Base-by-base conservation (phyloP, 2,113 vertebrate genomes). In the Chloropsis cyanopogon region DNA sequence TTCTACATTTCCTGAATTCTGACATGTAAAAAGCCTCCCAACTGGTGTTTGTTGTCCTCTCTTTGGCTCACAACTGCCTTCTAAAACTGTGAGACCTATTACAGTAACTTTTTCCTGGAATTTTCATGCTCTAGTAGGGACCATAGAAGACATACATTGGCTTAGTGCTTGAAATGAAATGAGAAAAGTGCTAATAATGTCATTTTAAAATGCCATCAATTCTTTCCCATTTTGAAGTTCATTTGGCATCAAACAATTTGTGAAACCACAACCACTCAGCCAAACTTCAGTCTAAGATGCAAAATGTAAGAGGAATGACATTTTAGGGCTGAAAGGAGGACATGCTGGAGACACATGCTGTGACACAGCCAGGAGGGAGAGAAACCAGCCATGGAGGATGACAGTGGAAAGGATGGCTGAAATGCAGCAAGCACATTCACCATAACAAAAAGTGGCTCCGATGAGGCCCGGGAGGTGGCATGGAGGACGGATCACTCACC, bases 401-500 rank as follows among this genome's bases (percentile, higher is more conserved):
- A 59, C 2, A 33, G 81, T 53, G 90, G 70, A 65, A 68, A 85
- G 35, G 61, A 54, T 80, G 92, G 80, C 49, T 90, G 70, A 94
- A 95, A 95, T 81, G 81, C 35, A 83, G 72, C 57, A 90, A 70
- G 35, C 69, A 93, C 64, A 42, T 73, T 80, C 59, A 77, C 63
- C 14, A 6, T 11, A 86, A 75, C 3, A 22, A 61, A 72, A 78
- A 13, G 14, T 31, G 37, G 42, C 53, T 79, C 3, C 0, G 25
- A 71, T 69, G 73, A 92, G 77, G 75, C 52, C 31, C 0, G 0
- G 20, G 44, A 64, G 19, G 65, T 37, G 69, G 29, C 37, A 41
- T 1, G 7, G 18, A 20, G 46, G 57, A 82, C 60, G 41, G 37
- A 33, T 89, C 23, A 98, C 99, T 99, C 98, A 99, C 99, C 98